Evolutionary conservation across 2,113 vertebrate species (phyloP).

Genomic region (Pandion haliaetus): DNA sequence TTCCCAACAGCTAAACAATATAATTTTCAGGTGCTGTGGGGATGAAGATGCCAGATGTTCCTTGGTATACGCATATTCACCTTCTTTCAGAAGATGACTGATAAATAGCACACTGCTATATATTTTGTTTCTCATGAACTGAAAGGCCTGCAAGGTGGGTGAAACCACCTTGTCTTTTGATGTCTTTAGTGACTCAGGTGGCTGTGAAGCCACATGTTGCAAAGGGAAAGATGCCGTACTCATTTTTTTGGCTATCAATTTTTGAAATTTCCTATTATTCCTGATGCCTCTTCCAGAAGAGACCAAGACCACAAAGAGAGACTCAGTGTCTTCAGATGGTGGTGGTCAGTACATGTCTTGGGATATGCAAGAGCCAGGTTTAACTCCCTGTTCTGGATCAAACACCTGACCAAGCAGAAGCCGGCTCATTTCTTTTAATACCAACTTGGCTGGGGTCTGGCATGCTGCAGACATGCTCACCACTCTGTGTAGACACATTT

Average conservation of each 20-base stretch:
- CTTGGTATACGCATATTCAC: neutral
- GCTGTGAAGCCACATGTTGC: neutral
- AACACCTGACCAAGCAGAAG: neutral
- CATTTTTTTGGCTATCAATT: rapidly evolving
- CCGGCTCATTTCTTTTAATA: neutral
- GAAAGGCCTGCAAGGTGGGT: neutral
- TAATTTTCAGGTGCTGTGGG: neutral
- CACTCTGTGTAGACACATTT: neutral
- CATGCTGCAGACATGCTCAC: neutral
- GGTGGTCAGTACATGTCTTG: neutral
- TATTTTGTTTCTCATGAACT: neutral
- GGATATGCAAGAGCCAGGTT: neutral
- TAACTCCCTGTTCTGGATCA: neutral
- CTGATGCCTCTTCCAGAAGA: neutral
- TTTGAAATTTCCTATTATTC: neutral
- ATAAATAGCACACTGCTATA: neutral
- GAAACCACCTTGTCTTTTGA: neutral
- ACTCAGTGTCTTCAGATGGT: neutral
- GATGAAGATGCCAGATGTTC: neutral
- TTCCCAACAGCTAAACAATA: neutral
- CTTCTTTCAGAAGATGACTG: neutral
- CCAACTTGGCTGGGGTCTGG: neutral
- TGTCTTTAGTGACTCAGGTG: neutral
- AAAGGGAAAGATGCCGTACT: neutral
- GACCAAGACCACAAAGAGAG: neutral